Conservation (phyloP, 2,888 invertebrate genomes). For the Bhutanitis thaidina region DNA sequence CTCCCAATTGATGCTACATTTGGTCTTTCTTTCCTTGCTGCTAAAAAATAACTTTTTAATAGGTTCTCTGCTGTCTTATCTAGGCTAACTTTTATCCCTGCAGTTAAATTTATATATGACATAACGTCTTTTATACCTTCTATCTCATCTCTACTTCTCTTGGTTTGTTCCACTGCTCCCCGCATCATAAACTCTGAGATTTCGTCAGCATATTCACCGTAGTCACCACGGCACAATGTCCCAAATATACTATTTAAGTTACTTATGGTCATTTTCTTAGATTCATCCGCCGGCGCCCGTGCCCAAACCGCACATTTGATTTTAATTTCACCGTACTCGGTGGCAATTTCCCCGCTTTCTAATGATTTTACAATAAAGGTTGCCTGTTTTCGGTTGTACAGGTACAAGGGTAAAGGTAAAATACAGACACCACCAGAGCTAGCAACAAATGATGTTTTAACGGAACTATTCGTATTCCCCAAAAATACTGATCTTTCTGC, state of each 20-base stretch:
- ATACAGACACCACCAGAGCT: conserved; percentile 59
- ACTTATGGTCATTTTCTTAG: conserved; percentile 52
- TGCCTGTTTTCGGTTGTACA: conserved; percentile 54
- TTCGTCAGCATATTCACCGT: conserved; percentile 53
- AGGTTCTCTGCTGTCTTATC: conserved; percentile 45
- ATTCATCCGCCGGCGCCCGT: conserved; percentile 65
- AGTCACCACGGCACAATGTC: conserved; percentile 56
- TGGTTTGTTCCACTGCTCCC: conserved; percentile 38
- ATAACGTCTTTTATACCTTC: conserved; percentile 45
- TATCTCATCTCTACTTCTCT: conserved; percentile 40
- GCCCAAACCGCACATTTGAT: conserved; percentile 63
- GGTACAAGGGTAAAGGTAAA: conserved; percentile 57
- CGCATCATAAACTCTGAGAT: conserved; percentile 52
- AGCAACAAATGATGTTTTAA: conserved; percentile 43
- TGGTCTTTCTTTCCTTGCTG: conserved; percentile 55
- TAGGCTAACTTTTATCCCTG: conserved; percentile 49
- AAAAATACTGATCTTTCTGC: conserved; percentile 45
- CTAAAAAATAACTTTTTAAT: conserved; percentile 56
- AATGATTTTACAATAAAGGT: conserved; percentile 46
- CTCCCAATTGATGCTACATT: conserved; percentile 51
- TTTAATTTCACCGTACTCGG: conserved; percentile 38
- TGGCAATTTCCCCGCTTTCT: conserved; percentile 51
- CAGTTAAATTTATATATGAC: conserved; percentile 52
- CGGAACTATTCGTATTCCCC: conserved; percentile 43
- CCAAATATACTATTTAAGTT: conserved; percentile 63